A percentile compares a stretch with the other conserved stretches of the same genome.
phyloP scores from a whole-genome alignment of 2,797 vertebrate genomes.

The Smutsia gigantea region DNA sequence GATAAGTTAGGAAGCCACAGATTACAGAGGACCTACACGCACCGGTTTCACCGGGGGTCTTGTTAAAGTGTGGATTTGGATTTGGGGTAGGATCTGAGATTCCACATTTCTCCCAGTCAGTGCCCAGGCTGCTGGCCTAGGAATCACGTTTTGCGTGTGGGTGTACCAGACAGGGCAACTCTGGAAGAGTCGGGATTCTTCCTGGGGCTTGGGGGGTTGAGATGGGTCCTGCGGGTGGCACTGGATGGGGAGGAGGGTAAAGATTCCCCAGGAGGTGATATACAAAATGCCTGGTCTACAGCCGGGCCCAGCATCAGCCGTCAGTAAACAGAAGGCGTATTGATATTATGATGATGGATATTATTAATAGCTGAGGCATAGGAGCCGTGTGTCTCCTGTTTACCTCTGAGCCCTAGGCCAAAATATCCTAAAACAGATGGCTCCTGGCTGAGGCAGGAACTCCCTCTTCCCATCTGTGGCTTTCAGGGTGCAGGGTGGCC shows the following conservation, averaged over 20 bases:
- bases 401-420: background rate
- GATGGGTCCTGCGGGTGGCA: background rate
- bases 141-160: background rate
- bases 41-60: fast-evolving
- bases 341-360: no score
- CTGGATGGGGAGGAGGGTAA: background rate
- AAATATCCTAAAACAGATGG: background rate
- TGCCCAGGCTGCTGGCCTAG: background rate
- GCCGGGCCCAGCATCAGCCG: background rate
- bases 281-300: background rate
- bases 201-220: fast-evolving
- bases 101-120: fast-evolving
- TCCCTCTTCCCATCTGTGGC: background rate
- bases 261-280: background rate
- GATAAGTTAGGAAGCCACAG: background rate
- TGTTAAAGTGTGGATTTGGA: background rate
- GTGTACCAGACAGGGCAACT: background rate
- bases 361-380: background rate
- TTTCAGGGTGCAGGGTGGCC: background rate
- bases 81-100: background rate
- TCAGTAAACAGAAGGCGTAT: background rate
- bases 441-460: background rate
- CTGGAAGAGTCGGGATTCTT: background rate
- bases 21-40: background rate
- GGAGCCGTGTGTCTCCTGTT: background rate